Base-by-base conservation (phyloP, 1,140 invertebrate genomes). In the Venturia canescens region DNA sequence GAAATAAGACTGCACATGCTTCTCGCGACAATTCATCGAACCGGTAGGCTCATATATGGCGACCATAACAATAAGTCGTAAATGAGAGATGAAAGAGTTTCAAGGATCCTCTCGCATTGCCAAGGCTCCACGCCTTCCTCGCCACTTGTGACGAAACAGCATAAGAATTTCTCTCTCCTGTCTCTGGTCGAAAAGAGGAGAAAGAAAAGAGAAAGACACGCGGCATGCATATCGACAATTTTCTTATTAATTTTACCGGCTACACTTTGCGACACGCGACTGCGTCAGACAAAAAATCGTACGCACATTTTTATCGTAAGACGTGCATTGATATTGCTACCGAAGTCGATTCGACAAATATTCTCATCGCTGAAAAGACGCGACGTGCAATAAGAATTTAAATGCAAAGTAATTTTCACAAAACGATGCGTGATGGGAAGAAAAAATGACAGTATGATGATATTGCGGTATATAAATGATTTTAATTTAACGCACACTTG, bases 61-160 rank as follows among this genome's bases (percentile, higher is more conserved):
- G 38, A 72, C 50, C 5, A 72, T 72, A 26, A 72, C 48, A 26
- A 72, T 26, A 72, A 48, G 31, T 21, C 0, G 16, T 50, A 44
- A 5, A 26, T 13, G 23, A 15, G 38, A 48, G 31, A n/a, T 38
- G 70, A 50, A 23, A 50, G 70, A 72, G 34, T 48, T 50, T 72
- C 70, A 72, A 72, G 70, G 70, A 72, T 72, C 70, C 48, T 72
- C 38, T 72, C 27, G 70, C 70, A 72, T 72, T 72, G 48, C 27
- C 71, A 74, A 74, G 71, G 71, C 71, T 74, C 48, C 71, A 74
- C 71, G 48, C 71, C 71, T 74, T 74, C 48, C 15, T 29, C 27
- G 23, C 27, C 4, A 48, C 31, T 48, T 23, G 27, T 74, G 71
- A 74, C 71, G 27, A 31, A 74, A 57, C n/a, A 26, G 29, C 3